Evolutionary conservation across 2,888 invertebrate species (phyloP), one percentile per base, ranked within the genome.

Genomic region (Heteropelma amictum): DNA sequence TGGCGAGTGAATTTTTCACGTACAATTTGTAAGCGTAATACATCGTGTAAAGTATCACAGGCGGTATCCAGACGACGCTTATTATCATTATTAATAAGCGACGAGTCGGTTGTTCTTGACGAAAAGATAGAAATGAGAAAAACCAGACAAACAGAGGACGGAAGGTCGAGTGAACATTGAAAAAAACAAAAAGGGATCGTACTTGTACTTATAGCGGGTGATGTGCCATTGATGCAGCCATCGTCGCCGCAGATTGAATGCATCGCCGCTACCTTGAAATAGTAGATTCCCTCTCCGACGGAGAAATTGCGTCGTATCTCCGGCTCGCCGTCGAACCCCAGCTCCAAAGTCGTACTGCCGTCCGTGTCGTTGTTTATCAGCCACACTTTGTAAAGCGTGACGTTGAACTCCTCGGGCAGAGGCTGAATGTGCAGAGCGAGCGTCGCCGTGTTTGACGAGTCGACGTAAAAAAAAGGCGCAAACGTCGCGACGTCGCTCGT

Each of bases 31-130:
- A 87, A 12, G 79, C 69, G 70, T 85, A 83, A 69, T 85, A 87
- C 42, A 87, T 64, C 17, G 82, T 84, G 71, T 85, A 87, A 3
- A 86, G 65, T 77, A 86, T 81, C 72, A 84, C 85, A 61, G 87
- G 85, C 53, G 86, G 87, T 76, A 88, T 85, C 87, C 87, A 88
- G 33, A 87, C 82, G 7, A 85, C 79, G 64, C 87, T 87, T 67
- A 88, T 86, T 67, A 88, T 88, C 88, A 88, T 88, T 47, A 87
- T 84, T 17, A 88, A 72, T 40, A 88, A 65, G 12, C 84, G 84
- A 47, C 83, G 80, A 2, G 85, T 82, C 5, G 81, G 69, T 73
- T 81, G 81, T 53, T 82, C 87, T 88, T 56, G 4, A 76, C 56
- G n/a, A n/a, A n/a, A n/a, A n/a, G n/a, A n/a, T n/a, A n/a, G n/a